Conservation (phyloP, 2,113 vertebrate species). For the Gadus chalcogrammus region DNA sequence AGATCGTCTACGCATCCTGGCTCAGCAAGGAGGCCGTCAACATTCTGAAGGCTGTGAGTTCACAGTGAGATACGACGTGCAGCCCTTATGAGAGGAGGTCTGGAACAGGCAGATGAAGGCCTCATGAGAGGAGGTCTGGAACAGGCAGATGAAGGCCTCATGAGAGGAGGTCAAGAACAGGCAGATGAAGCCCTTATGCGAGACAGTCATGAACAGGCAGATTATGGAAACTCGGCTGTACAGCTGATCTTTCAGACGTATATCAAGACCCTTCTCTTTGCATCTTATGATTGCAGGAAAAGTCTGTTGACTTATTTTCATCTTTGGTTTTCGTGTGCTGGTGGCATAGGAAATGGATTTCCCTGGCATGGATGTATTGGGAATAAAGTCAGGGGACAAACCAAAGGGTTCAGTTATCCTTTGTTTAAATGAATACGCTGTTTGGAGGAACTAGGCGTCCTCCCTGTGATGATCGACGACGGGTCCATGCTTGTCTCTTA, state of each 20-base stretch:
- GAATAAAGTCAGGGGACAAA: slow-evolving; percentile 3
- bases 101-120: too few relatives aligned
- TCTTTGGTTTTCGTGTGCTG: slow-evolving; percentile 5
- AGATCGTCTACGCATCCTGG: slow-evolving; percentile 90
- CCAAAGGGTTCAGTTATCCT: slow-evolving; percentile 6
- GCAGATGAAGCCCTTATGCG: too few relatives aligned
- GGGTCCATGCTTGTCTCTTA: background rate
- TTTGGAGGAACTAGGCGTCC: background rate
- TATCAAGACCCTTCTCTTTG: background rate
- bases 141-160: too few relatives aligned
- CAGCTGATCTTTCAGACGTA: slow-evolving; percentile 1
- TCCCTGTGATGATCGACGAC: too few relatives aligned
- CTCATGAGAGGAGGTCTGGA: too few relatives aligned
- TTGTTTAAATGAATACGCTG: background rate
- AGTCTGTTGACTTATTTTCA: slow-evolving; percentile 10
- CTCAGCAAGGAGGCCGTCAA: slow-evolving; percentile 83
- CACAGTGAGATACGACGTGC: background rate
- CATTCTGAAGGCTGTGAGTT: slow-evolving; percentile 92
- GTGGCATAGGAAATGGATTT: slow-evolving; percentile 31
- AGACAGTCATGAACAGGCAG: too few relatives aligned
- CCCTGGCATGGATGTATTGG: slow-evolving; percentile 9
- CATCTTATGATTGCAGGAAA: slow-evolving; percentile 33
- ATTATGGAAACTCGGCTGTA: background rate
- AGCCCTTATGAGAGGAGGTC: too few relatives aligned
- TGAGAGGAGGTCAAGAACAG: too few relatives aligned